Evolutionary conservation across 2,888 invertebrate genomes (phyloP).

Genomic region (Steinernema scapterisci): DNA sequence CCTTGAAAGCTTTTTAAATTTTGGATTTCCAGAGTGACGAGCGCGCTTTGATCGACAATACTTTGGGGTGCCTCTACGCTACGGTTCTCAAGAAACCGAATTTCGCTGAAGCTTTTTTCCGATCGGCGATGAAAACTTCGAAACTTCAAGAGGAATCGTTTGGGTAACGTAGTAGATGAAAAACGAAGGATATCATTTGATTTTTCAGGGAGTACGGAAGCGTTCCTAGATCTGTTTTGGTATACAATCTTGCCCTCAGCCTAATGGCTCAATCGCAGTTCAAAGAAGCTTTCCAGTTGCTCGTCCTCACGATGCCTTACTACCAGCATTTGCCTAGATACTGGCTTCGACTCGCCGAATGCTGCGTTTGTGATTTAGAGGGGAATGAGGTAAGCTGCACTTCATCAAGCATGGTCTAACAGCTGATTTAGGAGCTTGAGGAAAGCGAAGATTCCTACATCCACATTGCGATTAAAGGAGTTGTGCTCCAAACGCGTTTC

Average conservation of each 20-base stretch:
- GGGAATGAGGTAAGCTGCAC: background rate
- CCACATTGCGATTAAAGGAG: background rate
- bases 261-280: background rate
- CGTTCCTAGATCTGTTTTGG: background rate
- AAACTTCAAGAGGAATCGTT: background rate
- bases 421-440: background rate
- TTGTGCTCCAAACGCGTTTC: background rate
- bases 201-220: background rate
- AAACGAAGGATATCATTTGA: background rate
- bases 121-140: conserved; percentile 6
- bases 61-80: conserved; percentile 1
- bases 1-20: background rate
- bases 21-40: background rate
- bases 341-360: conserved; percentile 16
- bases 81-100: background rate
- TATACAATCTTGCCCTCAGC: conserved; percentile 1
- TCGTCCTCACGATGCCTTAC: conserved; percentile 12
- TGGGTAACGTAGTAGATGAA: background rate
- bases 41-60: background rate
- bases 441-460: background rate
- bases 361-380: background rate
- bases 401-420: too few species aligned
- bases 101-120: conserved; percentile 11
- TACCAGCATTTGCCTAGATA: background rate
- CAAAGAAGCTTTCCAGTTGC: background rate